A percentile compares a stretch with the other conserved stretches of the same genome.
These are phyloP conservation scores for silkworm (Bombyx mori) DNA, from an alignment of 1,140 invertebrate species.

Conservation along the genomic window DNA sequence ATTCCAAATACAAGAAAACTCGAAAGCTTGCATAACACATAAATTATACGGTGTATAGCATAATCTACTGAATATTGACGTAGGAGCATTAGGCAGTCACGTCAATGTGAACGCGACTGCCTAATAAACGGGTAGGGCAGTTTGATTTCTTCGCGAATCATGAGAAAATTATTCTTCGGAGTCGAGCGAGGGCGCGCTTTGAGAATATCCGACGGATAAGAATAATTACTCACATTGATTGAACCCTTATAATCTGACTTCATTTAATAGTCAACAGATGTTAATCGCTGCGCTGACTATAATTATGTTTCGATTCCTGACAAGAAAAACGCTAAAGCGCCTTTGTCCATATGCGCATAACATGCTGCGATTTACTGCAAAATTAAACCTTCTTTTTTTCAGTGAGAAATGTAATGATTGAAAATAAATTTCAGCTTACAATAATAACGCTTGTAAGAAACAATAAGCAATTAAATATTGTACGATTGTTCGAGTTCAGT, in stretches of 20 bases:
- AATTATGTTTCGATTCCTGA: conserved; percentile 65
- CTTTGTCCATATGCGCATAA: conserved; percentile 6
- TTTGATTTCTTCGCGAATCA: conserved; percentile 66
- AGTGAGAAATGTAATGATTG: too few relatives aligned
- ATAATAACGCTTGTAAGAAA: too few relatives aligned
- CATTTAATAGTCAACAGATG: conserved; percentile 69
- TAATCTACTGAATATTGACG: neutral
- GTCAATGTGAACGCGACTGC: conserved; percentile 56
- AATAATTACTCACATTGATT: conserved; percentile 70
- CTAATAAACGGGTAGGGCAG: conserved; percentile 54
- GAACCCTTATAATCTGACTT: conserved; percentile 67
- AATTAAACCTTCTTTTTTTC: neutral
- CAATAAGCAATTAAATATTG: too few relatives aligned
- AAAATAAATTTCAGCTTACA: too few relatives aligned
- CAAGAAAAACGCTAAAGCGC: conserved; percentile 50
- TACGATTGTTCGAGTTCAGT: too few relatives aligned
- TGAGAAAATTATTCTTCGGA: conserved; percentile 64
- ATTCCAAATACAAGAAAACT: too few relatives aligned
- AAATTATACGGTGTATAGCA: conserved; percentile 31
- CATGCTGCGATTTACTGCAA: conserved; percentile 23
- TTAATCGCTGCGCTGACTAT: conserved; percentile 59
- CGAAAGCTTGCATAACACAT: conserved; percentile 17
- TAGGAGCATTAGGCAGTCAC: conserved; percentile 56
- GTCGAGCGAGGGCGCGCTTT: conserved; percentile 42
- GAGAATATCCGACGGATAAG: conserved; percentile 67